These are phyloP conservation scores for Ivindomyrus marchei DNA, from an alignment of 2,113 vertebrate species.

Conservation along the genomic window DNA sequence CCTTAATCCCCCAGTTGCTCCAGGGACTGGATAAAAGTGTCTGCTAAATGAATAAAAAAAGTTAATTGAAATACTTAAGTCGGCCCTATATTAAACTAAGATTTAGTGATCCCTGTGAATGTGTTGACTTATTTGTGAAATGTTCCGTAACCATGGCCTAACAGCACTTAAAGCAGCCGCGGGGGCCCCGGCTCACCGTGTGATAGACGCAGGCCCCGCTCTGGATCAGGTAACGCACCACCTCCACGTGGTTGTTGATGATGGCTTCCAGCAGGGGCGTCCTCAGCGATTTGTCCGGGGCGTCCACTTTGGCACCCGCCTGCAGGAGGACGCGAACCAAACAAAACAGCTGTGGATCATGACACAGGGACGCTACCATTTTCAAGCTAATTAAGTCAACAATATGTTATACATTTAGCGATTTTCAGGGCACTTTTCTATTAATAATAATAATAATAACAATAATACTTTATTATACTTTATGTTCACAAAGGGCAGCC, in stretches of 20 bases:
- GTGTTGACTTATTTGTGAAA: background rate
- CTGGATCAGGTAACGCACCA: constrained; percentile 74
- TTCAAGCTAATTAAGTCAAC: background rate
- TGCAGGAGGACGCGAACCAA: constrained; percentile 30
- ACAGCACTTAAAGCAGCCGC: background rate
- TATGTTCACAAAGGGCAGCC: too few relatives aligned
- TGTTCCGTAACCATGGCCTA: background rate
- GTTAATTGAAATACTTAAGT: background rate
- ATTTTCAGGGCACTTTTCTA: background rate
- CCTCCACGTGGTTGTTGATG: constrained; percentile 74
- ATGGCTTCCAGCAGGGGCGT: constrained; percentile 82
- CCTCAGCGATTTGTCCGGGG: constrained; percentile 72
- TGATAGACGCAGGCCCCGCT: constrained; percentile 76
- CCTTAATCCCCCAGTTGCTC: background rate
- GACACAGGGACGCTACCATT: background rate
- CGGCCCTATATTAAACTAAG: background rate
- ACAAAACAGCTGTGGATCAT: background rate
- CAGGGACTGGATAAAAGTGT: background rate
- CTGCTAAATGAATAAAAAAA: background rate
- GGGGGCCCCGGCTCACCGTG: constrained; percentile 50
- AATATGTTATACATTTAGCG: background rate
- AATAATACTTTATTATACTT: too few relatives aligned
- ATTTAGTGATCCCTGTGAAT: background rate
- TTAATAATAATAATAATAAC: background rate
- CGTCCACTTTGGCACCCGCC: constrained; percentile 82